Evolutionary conservation across 2,797 vertebrate species (phyloP), one percentile per base, ranked within the genome.

Genomic region (Passerculus sandwichensis): DNA sequence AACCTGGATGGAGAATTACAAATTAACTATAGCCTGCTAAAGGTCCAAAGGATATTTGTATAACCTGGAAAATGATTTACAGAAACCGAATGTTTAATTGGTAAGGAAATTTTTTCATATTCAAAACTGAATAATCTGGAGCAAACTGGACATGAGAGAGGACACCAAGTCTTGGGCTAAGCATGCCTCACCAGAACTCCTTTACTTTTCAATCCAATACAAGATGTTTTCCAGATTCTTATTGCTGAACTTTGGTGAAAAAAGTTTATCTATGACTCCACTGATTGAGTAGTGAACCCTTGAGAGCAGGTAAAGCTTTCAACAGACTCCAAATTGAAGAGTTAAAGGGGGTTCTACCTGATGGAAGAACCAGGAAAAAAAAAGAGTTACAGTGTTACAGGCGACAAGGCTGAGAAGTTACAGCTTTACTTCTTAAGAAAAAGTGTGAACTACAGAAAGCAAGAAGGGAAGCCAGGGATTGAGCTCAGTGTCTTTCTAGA

Each of bases 11-110:
- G 27, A 86, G 74, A 93, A 91, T 56, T 91, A 85, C 53, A 75
- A 72, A 77, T 81, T 84, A 89, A 88, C 67, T 82, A 64, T 14
- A 79, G 48, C 10, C 38, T 81, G 45, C 26, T 86, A 40, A 57
- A 82, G 30, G 65, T 77, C 67, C 64, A 93, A 80, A 92, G 22
- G n/a, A 82, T 77, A 30, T 64, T 89, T 44, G 34, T 19, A 13
- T 21, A 85, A 50, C 8, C 9, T 82, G 48, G 71, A 56, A 96
- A 96, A 89, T 87, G 15, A 91, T 82, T 79, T 85, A 82, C 64
- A 83, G 48, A 80, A 89, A 59, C 6, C 0, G 56, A 32, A 61
- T 12, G 13, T 69, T 78, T 81, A 59, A 74, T 34, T 50, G 10
- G 27, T 44, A 88, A 50, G 22, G 56, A 85, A 44, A 1, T 59